These are phyloP conservation scores for Polypterus bichir DNA, from an alignment of 2,113 vertebrate species.

Conservation along the genomic window DNA sequence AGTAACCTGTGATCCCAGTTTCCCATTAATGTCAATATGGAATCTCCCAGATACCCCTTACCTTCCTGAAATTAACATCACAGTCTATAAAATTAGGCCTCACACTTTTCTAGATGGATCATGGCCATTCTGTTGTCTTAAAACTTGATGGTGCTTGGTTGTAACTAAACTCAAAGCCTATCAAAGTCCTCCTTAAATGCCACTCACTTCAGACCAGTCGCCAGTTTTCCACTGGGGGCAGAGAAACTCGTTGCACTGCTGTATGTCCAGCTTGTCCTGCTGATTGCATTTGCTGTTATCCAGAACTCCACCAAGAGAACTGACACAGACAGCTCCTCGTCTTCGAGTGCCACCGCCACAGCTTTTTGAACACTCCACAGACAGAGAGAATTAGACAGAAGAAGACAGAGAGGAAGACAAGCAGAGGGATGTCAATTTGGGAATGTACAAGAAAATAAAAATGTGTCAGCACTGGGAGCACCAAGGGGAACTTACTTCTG, in stretches of 20 bases:
- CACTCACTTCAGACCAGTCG: conserved; percentile 88
- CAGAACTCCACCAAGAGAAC: conserved; percentile 52
- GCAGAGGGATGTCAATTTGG: background rate
- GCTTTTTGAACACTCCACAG: conserved; percentile 80
- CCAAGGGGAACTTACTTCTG: conserved; percentile 57
- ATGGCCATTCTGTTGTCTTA: too few relatives aligned
- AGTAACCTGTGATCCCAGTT: too few relatives aligned
- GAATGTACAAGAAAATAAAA: conserved; percentile 11
- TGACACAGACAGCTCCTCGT: conserved; percentile 74
- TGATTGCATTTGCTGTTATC: conserved; percentile 83
- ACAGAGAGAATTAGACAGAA: background rate
- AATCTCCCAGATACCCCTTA: too few relatives aligned
- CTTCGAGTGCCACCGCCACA: conserved; percentile 73
- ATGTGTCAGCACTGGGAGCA: background rate
- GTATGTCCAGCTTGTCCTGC: conserved; percentile 70
- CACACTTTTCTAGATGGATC: too few relatives aligned
- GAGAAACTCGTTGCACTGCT: conserved; percentile 75
- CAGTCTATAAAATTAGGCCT: too few relatives aligned
- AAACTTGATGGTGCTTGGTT: too few relatives aligned
- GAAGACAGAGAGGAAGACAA: too few relatives aligned
- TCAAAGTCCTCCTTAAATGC: background rate
- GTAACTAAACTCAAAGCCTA: too few relatives aligned
- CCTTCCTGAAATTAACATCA: too few relatives aligned
- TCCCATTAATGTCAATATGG: too few relatives aligned
- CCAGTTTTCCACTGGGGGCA: conserved; percentile 87